phyloP scores from a whole-genome alignment of 2,888 invertebrate genomes.

The Helicoverpa assulta region DNA sequence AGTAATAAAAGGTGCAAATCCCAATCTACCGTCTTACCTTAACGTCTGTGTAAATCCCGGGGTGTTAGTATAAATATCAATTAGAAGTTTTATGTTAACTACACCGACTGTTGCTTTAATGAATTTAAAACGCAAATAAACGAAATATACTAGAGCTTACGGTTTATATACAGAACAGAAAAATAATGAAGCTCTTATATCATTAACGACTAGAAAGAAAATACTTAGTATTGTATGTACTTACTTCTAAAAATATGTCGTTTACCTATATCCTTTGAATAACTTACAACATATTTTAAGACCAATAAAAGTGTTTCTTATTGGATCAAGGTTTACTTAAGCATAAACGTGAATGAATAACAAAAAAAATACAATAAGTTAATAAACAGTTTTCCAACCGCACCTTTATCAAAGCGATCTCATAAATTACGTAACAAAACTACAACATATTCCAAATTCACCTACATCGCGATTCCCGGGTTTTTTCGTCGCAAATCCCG shows the following conservation, averaged over 20 bases:
- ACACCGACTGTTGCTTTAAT: slow-evolving; percentile 31
- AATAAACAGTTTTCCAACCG: not conserved
- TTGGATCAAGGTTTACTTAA: too few relatives aligned
- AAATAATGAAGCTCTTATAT: too few relatives aligned
- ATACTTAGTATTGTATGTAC: too few relatives aligned
- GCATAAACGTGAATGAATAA: too few relatives aligned
- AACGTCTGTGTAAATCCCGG: slow-evolving; percentile 18
- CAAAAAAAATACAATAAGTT: too few relatives aligned
- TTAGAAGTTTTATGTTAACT: slow-evolving; percentile 50
- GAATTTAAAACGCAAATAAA: slow-evolving; percentile 29
- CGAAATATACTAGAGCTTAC: too few relatives aligned
- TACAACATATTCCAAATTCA: slow-evolving; percentile 1
- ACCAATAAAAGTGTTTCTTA: too few relatives aligned
- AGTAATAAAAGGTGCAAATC: slow-evolving; percentile 20
- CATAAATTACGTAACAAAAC: slow-evolving; percentile 15
- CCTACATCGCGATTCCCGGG: slow-evolving; percentile 31
- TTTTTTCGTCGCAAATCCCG: slow-evolving; percentile 52
- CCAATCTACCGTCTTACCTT: slow-evolving; percentile 14
- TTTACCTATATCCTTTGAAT: too few relatives aligned
- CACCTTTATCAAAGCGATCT: slow-evolving; percentile 1
- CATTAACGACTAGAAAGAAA: too few relatives aligned
- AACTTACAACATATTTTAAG: too few relatives aligned
- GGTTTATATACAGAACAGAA: too few relatives aligned
- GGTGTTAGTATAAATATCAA: slow-evolving; percentile 34
- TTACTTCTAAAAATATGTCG: too few relatives aligned